These are phyloP conservation scores for Camponotus floridanus DNA, from an alignment of 1,140 invertebrate genomes.

Conservation along the genomic window DNA sequence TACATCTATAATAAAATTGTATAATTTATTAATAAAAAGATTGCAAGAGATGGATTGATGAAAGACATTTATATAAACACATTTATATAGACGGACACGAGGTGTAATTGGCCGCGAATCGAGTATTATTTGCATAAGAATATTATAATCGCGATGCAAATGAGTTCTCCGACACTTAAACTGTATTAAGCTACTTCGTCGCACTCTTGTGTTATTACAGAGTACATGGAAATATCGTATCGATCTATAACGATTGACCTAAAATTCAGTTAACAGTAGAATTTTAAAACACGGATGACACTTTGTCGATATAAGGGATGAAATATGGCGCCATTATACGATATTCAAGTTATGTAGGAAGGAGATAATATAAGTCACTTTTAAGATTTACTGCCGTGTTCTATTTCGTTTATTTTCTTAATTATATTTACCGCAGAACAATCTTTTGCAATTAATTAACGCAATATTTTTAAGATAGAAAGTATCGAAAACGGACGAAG, in stretches of 20 bases:
- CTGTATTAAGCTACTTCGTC: not conserved
- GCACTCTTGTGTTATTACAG: constrained; percentile 7
- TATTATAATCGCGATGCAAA: constrained; percentile 54
- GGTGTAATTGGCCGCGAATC: constrained; percentile 27
- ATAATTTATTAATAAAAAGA: constrained; percentile 15
- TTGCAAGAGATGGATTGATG: not conserved
- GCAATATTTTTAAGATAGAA: not conserved
- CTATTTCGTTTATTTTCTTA: constrained; percentile 4
- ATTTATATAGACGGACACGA: not conserved
- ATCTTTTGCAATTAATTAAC: constrained; percentile 5
- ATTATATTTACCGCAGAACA: not conserved
- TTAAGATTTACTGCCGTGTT: not conserved
- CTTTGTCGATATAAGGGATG: constrained; percentile 39
- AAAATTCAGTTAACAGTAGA: constrained; percentile 36
- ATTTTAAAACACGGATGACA: constrained; percentile 50
- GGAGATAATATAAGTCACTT: not conserved
- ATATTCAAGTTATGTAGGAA: not conserved
- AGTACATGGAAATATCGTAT: not conserved
- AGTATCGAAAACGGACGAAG: constrained; percentile 1
- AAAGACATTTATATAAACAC: too few relatives aligned
- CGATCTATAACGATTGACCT: constrained; percentile 45
- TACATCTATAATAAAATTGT: not conserved
- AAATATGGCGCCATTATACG: constrained; percentile 20
- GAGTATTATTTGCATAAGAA: constrained; percentile 43
- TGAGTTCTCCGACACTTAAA: not conserved